Evolutionary conservation across 1,140 invertebrate genomes (phyloP).

Genomic region (Aradophagus sp.): DNA sequence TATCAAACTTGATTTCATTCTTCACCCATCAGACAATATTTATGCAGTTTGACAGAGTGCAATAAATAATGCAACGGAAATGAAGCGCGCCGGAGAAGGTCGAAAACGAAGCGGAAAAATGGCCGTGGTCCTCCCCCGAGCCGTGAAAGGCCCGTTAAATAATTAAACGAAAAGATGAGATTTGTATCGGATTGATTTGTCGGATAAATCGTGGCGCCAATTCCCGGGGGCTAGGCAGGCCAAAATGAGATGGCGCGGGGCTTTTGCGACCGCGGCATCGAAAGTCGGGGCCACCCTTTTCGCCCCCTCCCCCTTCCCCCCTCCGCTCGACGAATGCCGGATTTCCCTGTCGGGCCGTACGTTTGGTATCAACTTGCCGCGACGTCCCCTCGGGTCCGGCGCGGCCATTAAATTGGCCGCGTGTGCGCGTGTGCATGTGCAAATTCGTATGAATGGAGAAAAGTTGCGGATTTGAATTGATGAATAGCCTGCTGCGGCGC

Average conservation of each 20-base stretch:
- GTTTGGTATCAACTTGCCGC: constrained; percentile 66
- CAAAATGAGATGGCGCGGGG: constrained; percentile 37
- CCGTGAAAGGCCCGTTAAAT: constrained; percentile 24
- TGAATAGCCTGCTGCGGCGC: constrained; percentile 62
- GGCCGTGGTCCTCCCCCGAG: too few relatives aligned
- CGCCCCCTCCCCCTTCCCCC: neutral
- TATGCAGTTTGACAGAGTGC: too few relatives aligned
- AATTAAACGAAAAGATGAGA: constrained; percentile 37
- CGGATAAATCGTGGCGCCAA: constrained; percentile 31
- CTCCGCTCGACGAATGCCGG: constrained; percentile 58
- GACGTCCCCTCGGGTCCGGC: constrained; percentile 56
- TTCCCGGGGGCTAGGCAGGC: constrained; percentile 9
- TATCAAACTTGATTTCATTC: too few relatives aligned
- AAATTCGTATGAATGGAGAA: constrained; percentile 69
- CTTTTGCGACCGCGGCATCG: constrained; percentile 36
- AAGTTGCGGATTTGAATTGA: constrained; percentile 70
- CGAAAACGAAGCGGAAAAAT: too few relatives aligned
- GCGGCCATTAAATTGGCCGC: constrained; percentile 65
- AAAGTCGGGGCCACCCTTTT: constrained; percentile 5
- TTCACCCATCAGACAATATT: too few relatives aligned
- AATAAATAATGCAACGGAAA: too few relatives aligned
- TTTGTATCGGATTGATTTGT: constrained; percentile 50
- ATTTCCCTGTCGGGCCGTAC: constrained; percentile 72
- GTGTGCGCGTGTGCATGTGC: constrained; percentile 46
- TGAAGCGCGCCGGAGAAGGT: too few relatives aligned